A percentile compares a stretch with the other conserved stretches of the same genome.
These are phyloP conservation scores for Rhynchophorus ferrugineus DNA, from an alignment of 1,140 invertebrate genomes.

Conservation along the genomic window DNA sequence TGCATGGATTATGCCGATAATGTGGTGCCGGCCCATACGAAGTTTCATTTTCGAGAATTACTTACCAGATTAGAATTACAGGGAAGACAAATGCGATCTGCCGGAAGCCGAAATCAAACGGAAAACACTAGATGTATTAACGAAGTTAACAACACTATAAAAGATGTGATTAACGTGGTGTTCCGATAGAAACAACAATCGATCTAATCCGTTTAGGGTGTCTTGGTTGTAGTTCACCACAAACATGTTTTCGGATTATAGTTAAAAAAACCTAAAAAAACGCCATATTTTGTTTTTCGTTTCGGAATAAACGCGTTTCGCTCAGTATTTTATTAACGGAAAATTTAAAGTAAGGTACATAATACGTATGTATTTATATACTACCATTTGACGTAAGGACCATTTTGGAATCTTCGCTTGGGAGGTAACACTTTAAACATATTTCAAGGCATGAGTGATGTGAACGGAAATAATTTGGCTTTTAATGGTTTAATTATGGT, in stretches of 20 bases:
- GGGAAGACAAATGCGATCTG: conserved; percentile 64
- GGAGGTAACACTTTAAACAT: neutral
- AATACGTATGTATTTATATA: neutral
- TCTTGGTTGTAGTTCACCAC: no score
- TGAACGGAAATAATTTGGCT: neutral
- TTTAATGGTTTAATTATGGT: no score
- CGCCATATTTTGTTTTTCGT: no score
- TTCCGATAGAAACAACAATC: conserved; percentile 62
- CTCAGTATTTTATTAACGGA: neutral
- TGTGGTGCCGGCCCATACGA: conserved; percentile 73
- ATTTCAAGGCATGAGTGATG: neutral
- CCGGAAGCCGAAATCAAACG: conserved; percentile 60
- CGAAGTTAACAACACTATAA: conserved; percentile 72
- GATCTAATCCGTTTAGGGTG: no score
- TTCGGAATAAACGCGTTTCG: no score
- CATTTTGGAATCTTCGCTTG: neutral
- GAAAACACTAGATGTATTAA: conserved; percentile 60
- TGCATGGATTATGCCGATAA: conserved; percentile 64
- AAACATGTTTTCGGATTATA: no score
- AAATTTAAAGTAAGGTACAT: neutral
- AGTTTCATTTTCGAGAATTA: conserved; percentile 83
- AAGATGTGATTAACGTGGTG: conserved; percentile 72
- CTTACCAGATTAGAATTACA: conserved; percentile 73
- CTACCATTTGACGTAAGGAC: neutral
- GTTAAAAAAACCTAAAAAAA: no score